Evolutionary conservation across 2,797 vertebrate species (phyloP).

Genomic region (Malacoraja senta): DNA sequence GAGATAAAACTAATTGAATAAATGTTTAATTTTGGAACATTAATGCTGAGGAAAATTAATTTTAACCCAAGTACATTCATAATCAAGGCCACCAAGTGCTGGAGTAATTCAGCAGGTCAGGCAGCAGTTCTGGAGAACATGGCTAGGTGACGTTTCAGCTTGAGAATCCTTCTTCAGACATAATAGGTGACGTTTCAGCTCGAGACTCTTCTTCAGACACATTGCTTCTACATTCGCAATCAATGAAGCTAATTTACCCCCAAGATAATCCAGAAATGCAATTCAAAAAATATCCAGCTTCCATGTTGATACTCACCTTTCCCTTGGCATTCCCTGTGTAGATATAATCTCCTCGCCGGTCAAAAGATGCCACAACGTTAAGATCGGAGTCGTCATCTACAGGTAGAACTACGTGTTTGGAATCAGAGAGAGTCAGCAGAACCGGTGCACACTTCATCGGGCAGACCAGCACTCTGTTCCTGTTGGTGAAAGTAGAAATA

Average conservation of each 20-base stretch:
- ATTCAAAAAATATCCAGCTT: neutral
- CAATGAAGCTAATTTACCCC: neutral
- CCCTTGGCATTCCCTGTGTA: constrained; percentile 96
- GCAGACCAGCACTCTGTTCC: constrained; percentile 91
- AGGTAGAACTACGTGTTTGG: constrained; percentile 87
- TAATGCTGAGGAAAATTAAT: neutral
- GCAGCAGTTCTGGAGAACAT: too few species aligned
- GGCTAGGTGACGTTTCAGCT: too few species aligned
- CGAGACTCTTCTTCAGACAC: too few species aligned
- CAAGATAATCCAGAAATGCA: neutral
- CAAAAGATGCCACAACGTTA: constrained; percentile 92
- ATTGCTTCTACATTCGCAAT: neutral
- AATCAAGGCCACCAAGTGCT: too few species aligned
- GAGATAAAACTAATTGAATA: neutral
- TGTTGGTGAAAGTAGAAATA: constrained; percentile 46
- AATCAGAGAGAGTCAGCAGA: constrained; percentile 86
- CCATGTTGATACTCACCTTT: constrained; percentile 67
- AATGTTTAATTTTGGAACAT: neutral
- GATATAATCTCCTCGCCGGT: constrained; percentile 88
- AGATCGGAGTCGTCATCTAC: constrained; percentile 95
- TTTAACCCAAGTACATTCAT: neutral
- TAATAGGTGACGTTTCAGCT: too few species aligned
- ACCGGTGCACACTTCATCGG: constrained; percentile 97
- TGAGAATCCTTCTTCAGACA: too few species aligned
- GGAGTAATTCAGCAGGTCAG: too few species aligned